Base-by-base conservation (phyloP, 2,888 invertebrate species). In the Lasioglossum figueresi region DNA sequence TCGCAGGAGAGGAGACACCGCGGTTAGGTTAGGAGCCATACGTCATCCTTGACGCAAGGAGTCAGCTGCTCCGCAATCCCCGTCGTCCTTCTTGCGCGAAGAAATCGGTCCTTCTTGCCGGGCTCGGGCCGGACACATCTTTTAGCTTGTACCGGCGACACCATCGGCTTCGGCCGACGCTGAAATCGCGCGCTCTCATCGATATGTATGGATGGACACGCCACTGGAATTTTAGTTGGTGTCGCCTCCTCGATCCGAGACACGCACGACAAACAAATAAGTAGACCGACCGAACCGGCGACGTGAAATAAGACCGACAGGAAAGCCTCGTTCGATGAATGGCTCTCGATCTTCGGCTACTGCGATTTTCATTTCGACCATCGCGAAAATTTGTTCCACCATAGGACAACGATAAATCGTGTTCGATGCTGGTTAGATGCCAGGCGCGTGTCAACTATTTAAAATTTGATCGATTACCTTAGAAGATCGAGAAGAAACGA, bases 191-290 rank as follows among this genome's bases (percentile, higher is more conserved):
- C 72, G 87, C 86, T 85, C 92, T 93, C 93, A 94, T 94, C 94
- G 93, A 94, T 93, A 94, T 93, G 94, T 93, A 92, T 91, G 92
- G 90, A 91, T 91, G 92, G 92, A 93, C 92, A 92, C 93, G 91
- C 88, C 89, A 84, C 80, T 91, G 94, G 94, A 94, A 94, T 94
- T 94, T 94, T 93, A 94, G 94, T 94, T 94, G 94, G 93, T 91
- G 88, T 91, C 91, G 89, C 89, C 87, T 87, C 81, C 82, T 79
- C 71, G 43, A 10, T 74, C 66, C 73, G 86, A 66, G 80, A 80
- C 86, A 81, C 86, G 85, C 88, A 84, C 82, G 89, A 87, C 90
- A 89, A 91, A 89, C 91, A 89, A 92, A 92, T 92, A 91, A 92
- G 92, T 91, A 92, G 86, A 87, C 78, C 86, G 86, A 77, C 34